phyloP scores from a whole-genome alignment of 2,113 vertebrate genomes.

The Indri indri region DNA sequence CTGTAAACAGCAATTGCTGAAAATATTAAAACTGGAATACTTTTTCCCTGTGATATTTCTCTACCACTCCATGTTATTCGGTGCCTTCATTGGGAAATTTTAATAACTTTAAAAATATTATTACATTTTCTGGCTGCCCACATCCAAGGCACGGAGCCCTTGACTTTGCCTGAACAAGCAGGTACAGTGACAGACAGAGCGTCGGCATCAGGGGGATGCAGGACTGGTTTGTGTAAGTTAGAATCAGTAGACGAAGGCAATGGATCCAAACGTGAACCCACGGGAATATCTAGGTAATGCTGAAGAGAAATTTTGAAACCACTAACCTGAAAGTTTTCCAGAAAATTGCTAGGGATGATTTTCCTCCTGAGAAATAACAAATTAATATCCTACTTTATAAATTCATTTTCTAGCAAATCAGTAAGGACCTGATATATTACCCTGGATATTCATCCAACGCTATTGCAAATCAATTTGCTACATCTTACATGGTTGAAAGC shows the following conservation, averaged over 20 bases:
- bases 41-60: neutral
- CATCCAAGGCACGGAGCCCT: neutral
- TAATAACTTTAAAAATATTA: neutral
- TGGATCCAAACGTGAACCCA: neutral
- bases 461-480: constrained; percentile 61
- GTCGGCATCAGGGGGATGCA: rapidly evolving
- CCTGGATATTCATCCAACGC: constrained; percentile 28
- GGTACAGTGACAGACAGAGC: neutral
- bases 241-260: neutral
- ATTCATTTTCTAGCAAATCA: constrained; percentile 40
- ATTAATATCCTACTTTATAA: constrained; percentile 27
- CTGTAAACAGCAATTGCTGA: neutral
- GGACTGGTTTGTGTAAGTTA: neutral
- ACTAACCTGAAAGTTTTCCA: neutral
- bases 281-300: neutral
- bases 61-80: neutral
- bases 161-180: neutral
- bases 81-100: neutral
- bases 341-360: neutral
- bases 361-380: constrained; percentile 29
- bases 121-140: neutral
- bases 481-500: constrained; percentile 39
- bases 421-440: constrained; percentile 1
- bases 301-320: neutral
- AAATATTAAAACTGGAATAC: neutral